These are phyloP conservation scores for Chrysomela aeneicollis DNA, from an alignment of 2,888 invertebrate species.

Conservation along the genomic window DNA sequence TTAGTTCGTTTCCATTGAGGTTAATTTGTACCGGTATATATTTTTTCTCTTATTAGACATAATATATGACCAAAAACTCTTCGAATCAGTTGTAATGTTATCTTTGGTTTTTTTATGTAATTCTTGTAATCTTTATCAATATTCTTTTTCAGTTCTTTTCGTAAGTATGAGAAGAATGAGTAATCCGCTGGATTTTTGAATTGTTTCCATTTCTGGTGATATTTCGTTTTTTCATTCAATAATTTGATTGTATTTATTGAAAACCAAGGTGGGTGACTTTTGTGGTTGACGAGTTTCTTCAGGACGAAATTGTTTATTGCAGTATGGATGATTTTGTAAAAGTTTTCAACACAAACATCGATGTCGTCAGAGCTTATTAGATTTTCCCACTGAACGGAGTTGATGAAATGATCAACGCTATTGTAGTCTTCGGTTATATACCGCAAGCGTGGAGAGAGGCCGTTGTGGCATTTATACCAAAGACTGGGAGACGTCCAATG, in stretches of 20 bases:
- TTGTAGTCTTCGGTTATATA: too few species aligned
- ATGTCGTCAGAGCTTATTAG: background rate
- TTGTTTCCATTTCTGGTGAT: background rate
- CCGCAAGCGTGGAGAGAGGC: too few species aligned
- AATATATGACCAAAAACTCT: background rate
- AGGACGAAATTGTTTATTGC: slow-evolving; percentile 1
- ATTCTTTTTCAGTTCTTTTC: background rate
- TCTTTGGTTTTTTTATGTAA: background rate
- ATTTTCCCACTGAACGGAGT: background rate
- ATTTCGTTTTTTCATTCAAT: background rate
- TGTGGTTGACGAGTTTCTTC: background rate
- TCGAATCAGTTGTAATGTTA: background rate
- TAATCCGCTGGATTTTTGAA: background rate
- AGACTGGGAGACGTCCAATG: too few species aligned
- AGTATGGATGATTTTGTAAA: background rate
- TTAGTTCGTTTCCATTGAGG: background rate
- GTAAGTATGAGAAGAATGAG: background rate
- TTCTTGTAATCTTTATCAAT: background rate
- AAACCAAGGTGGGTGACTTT: background rate
- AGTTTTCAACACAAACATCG: slow-evolving; percentile 3
- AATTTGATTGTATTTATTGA: background rate
- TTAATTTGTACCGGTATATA: background rate
- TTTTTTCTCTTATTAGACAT: background rate
- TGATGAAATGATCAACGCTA: background rate
- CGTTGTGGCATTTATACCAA: too few species aligned